Evolutionary conservation across 2,888 invertebrate genomes (phyloP).

Genomic region (Philereme transversata): DNA sequence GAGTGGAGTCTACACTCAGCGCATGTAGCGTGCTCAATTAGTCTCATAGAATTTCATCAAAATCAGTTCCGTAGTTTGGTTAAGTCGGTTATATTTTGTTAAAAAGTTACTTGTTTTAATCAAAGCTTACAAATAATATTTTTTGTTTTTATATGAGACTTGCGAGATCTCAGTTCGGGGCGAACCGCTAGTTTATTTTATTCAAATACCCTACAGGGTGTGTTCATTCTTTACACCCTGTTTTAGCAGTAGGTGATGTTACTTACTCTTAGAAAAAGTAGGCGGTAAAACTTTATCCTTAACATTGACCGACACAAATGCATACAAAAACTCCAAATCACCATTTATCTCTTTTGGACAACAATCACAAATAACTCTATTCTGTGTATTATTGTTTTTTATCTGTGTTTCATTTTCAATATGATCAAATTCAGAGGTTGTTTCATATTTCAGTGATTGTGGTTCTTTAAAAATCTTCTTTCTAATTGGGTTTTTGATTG

Average conservation of each 20-base stretch:
- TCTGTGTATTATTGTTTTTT: conserved; percentile 26
- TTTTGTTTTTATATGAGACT: too few species aligned
- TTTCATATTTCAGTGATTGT: conserved; percentile 5
- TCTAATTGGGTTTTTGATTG: conserved; percentile 23
- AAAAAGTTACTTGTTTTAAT: too few species aligned
- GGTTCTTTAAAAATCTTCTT: conserved; percentile 30
- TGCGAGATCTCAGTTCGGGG: too few species aligned
- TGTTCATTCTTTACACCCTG: background rate
- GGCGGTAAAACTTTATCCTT: conserved; percentile 68
- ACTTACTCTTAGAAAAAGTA: conserved; percentile 69
- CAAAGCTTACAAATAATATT: too few species aligned
- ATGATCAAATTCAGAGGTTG: conserved; percentile 1
- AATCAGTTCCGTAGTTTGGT: too few species aligned
- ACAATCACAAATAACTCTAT: conserved; percentile 51
- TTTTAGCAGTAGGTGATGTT: background rate
- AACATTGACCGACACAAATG: conserved; percentile 71
- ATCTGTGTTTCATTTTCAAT: conserved; percentile 15
- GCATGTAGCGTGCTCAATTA: too few species aligned
- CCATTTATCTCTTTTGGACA: conserved; percentile 44
- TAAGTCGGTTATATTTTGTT: too few species aligned
- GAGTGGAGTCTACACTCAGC: too few species aligned
- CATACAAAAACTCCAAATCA: conserved; percentile 67
- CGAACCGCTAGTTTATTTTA: too few species aligned
- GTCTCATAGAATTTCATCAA: too few species aligned
- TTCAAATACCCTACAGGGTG: too few species aligned